Evolutionary conservation across 2,113 vertebrate species (phyloP).

Genomic region (Gobius niger): DNA sequence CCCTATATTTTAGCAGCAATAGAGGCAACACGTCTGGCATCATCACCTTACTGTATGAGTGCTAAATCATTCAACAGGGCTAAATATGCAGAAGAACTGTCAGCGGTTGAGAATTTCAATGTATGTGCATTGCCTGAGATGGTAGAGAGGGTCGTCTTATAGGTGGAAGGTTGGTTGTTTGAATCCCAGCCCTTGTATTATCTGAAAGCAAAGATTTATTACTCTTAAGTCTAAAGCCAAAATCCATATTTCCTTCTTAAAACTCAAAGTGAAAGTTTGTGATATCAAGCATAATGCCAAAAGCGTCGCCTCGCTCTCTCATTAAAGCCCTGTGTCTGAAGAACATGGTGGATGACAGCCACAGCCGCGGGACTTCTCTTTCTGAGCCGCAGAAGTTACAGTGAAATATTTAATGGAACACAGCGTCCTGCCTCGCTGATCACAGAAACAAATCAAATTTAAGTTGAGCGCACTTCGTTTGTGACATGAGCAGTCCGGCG

Average conservation of each 20-base stretch:
- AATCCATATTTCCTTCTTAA: not conserved
- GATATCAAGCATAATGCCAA: conserved; percentile 17
- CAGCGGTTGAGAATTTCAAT: not conserved
- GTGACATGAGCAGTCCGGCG: conserved; percentile 50
- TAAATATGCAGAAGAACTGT: not conserved
- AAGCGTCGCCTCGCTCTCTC: conserved; percentile 47
- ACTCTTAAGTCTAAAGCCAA: not conserved
- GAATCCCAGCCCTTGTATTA: too few species aligned
- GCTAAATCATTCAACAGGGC: not conserved
- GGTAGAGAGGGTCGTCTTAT: not conserved
- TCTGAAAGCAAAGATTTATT: too few species aligned
- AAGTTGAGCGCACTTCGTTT: conserved; percentile 65
- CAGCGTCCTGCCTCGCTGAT: conserved; percentile 75
- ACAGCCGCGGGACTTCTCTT: conserved; percentile 73
- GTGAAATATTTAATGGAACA: conserved; percentile 87
- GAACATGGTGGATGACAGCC: conserved; percentile 69
- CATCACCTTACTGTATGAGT: not conserved
- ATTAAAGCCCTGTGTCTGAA: conserved; percentile 76
- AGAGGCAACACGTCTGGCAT: not conserved
- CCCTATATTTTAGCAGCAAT: not conserved
- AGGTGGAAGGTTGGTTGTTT: too few species aligned
- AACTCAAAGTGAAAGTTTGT: conserved; percentile 14
- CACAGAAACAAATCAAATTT: conserved; percentile 72
- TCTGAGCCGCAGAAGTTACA: conserved; percentile 66
- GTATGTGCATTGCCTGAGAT: not conserved